Evolutionary conservation across 2,888 invertebrate species (phyloP), one percentile per base, ranked within the genome.

Genomic region (Melinopterus prodromus): DNA sequence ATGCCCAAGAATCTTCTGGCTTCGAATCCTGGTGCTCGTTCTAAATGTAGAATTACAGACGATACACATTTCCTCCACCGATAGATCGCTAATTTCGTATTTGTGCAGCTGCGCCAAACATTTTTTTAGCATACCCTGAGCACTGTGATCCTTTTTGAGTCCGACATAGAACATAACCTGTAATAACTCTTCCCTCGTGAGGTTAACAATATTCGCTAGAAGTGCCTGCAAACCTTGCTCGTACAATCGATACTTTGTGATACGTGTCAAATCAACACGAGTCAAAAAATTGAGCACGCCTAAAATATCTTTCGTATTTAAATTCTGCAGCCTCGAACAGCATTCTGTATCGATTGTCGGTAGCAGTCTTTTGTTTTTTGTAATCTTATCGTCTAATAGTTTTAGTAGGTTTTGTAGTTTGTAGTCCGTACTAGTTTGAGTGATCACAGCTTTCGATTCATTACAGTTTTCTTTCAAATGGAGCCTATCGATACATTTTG

Each of bases 31-130:
- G 71, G 88, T 88, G 79, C 88, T 87, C 2, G 88, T 88, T 86
- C 89, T 89, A 83, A 88, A 90, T 6, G 87, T 85, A 4, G 89
- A 85, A 84, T 88, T 88, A 78, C 89, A 89, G 78, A 90, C 84
- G 71, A 90, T 87, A 79, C 89, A 88, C 16, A 90, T 81, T 79
- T 90, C 89, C 83, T 89, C 88, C 26, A 84, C 76, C 12, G 86
- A 86, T 81, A 90, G 84, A 35, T 82, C 80, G 26, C 87, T 80
- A 9, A 85, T 79, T 78, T 78, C 80, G 69, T 84, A 80, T 77
- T 82, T 80, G 38, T 84, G 82, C 15, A 90, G 82, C 6, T 80
- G 76, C 77, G 84, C 83, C 71, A 89, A 79, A 82, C 88, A 88
- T 77, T 85, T 83, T 71, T 83, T 85, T 72, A 89, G 76, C 72